Evolutionary conservation across 1,140 invertebrate species (phyloP).

Genomic region (Teleogryllus occipitalis): DNA sequence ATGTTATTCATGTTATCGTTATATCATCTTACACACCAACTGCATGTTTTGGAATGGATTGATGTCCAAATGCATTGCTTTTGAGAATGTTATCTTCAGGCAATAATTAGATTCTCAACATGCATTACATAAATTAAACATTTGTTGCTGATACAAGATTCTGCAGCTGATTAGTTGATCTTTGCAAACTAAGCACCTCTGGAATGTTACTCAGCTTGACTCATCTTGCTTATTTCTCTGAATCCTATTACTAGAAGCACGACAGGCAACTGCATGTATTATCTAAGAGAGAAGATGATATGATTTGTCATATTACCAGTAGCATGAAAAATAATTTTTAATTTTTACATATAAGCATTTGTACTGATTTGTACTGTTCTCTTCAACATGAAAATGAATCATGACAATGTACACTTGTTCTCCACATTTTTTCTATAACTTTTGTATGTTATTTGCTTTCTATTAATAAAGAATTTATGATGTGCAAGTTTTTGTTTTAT

Average conservation of each 20-base stretch:
- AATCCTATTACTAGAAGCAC: neutral
- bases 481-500: neutral
- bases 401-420: neutral
- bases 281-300: neutral
- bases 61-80: no score
- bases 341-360: neutral
- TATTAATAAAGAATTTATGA: slow-evolving; percentile 17
- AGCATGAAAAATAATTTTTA: neutral
- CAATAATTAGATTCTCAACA: no score
- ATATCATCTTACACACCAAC: no score
- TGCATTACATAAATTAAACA: no score
- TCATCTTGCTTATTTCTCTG: neutral
- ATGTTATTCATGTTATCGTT: no score
- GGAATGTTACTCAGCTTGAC: no score
- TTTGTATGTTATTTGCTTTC: slow-evolving; percentile 14
- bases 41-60: no score
- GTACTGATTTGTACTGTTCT: slow-evolving; percentile 4
- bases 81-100: no score
- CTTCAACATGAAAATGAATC: neutral
- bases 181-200: no score
- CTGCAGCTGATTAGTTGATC: no score
- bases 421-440: slow-evolving; percentile 12
- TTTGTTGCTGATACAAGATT: no score
- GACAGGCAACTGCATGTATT: neutral
- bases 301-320: neutral